A percentile compares a stretch with the other conserved stretches of the same genome.
Evolutionary conservation across 2,888 invertebrate genomes (phyloP).

Genomic region (Pecten maximus): DNA sequence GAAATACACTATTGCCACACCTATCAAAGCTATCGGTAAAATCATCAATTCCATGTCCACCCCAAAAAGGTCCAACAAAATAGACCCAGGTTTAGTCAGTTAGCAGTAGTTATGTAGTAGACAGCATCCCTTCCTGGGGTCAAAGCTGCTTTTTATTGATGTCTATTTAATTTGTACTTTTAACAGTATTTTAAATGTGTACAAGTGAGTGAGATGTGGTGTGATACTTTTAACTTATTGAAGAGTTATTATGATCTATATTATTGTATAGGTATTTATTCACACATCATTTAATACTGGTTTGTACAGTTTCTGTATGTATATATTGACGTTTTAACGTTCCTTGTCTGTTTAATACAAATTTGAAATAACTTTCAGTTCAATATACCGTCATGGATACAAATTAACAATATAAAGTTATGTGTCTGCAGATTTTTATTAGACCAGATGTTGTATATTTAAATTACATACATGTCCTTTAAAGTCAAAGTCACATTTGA

Average conservation of each 20-base stretch:
- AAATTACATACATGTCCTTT: background rate
- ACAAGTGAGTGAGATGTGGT: background rate
- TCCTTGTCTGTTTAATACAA: too few species aligned
- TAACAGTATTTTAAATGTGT: background rate
- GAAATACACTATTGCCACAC: slow-evolving; percentile 38
- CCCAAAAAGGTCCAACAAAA: background rate
- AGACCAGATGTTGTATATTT: background rate
- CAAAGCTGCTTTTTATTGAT: slow-evolving; percentile 22
- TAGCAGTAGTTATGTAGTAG: slow-evolving; percentile 2
- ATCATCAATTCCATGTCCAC: background rate
- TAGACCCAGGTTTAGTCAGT: background rate
- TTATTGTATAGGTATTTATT: background rate
- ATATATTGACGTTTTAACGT: background rate
- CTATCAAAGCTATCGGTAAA: slow-evolving; percentile 43
- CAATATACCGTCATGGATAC: too few species aligned
- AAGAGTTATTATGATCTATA: slow-evolving; percentile 15
- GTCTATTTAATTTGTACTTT: background rate
- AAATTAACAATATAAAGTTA: too few species aligned
- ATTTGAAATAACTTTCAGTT: too few species aligned
- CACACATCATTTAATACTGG: background rate
- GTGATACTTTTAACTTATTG: background rate
- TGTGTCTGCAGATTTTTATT: background rate
- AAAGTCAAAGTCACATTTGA: too few species aligned
- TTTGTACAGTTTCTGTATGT: slow-evolving; percentile 23
- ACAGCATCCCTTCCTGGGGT: background rate